Conservation (phyloP, 1,140 invertebrate species). For the Achroia grisella region DNA sequence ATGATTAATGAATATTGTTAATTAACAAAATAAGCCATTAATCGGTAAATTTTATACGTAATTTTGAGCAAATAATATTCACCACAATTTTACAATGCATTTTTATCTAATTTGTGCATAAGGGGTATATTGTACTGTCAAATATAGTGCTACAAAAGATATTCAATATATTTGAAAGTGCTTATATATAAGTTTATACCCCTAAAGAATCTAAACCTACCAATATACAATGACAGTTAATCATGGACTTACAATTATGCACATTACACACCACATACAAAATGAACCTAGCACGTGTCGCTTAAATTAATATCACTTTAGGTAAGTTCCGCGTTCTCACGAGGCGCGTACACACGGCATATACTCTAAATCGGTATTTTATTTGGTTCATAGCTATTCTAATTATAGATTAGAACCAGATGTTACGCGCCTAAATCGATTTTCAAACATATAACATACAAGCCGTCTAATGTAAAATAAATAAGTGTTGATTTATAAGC, state of each 20-base stretch:
- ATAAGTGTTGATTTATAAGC: constrained; percentile 3
- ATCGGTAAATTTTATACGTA: constrained; percentile 3
- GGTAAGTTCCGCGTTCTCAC: constrained; percentile 19
- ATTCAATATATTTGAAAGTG: no score
- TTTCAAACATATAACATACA: background rate
- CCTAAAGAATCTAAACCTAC: constrained; percentile 18
- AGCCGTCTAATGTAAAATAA: constrained; percentile 8
- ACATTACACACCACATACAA: constrained; percentile 37
- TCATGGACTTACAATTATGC: constrained; percentile 13
- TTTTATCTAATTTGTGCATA: constrained; percentile 18
- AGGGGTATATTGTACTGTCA: no score
- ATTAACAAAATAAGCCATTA: no score
- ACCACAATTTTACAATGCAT: constrained; percentile 8
- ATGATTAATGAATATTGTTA: no score
- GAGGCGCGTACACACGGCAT: constrained; percentile 1
- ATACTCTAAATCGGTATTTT: background rate
- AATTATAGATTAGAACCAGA: constrained; percentile 1
- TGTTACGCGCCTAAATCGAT: no score
- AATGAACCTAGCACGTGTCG: constrained; percentile 51
- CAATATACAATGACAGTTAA: constrained; percentile 25
- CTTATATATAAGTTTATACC: no score
- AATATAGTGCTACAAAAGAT: no score
- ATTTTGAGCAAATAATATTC: constrained; percentile 29
- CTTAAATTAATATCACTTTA: constrained; percentile 71
- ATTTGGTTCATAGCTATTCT: background rate